These are phyloP conservation scores for Hylaeus anthracinus DNA, from an alignment of 1,140 invertebrate species.

Conservation along the genomic window DNA sequence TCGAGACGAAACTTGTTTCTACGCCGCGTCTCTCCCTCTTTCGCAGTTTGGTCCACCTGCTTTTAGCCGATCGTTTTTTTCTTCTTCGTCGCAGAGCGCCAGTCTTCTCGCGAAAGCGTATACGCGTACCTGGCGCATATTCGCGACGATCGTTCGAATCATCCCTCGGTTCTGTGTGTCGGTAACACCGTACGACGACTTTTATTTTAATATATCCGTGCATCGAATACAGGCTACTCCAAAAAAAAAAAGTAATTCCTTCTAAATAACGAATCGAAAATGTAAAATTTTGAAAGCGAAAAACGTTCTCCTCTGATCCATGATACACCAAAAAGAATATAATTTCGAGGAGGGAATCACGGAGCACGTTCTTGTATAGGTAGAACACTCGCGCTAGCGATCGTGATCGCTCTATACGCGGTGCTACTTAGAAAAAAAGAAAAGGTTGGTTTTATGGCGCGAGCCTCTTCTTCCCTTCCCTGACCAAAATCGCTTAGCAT, in stretches of 20 bases:
- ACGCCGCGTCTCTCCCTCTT: slow-evolving; percentile 49
- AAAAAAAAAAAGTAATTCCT: too few relatives aligned
- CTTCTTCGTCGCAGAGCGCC: slow-evolving; percentile 44
- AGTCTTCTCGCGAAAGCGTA: slow-evolving; percentile 52
- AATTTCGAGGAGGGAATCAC: not conserved
- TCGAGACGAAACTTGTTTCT: slow-evolving; percentile 52
- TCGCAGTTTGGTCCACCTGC: slow-evolving; percentile 53
- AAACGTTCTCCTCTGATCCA: not conserved
- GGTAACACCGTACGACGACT: not conserved
- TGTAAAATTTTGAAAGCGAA: too few relatives aligned
- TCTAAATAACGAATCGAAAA: too few relatives aligned
- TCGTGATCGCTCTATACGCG: slow-evolving; percentile 67
- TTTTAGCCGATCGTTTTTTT: slow-evolving; percentile 48
- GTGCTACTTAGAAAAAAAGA: slow-evolving; percentile 60
- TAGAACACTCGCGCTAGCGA: slow-evolving; percentile 16
- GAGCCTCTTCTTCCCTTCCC: slow-evolving; percentile 54
- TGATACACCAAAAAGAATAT: not conserved
- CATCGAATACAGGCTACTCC: too few relatives aligned
- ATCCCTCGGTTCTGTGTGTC: not conserved
- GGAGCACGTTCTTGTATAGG: not conserved
- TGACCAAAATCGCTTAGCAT: slow-evolving; percentile 69
- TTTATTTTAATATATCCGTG: too few relatives aligned
- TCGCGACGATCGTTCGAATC: slow-evolving; percentile 25
- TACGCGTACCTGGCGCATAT: slow-evolving; percentile 19
- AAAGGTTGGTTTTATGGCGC: slow-evolving; percentile 52